These are phyloP conservation scores for Stegostoma tigrinum DNA, from an alignment of 2,113 vertebrate species.

Conservation along the genomic window DNA sequence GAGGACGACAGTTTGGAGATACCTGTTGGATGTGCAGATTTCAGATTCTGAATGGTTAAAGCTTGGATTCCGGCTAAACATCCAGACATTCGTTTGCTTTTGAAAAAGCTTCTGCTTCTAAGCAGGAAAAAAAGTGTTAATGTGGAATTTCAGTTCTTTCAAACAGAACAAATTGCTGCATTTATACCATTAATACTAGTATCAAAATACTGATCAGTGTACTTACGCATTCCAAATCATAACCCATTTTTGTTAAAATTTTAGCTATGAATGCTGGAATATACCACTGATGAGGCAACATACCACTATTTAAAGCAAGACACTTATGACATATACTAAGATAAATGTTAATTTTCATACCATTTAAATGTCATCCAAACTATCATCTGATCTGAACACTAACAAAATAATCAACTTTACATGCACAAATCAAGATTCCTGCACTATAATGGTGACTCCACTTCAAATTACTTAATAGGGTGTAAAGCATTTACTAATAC, in stretches of 20 bases:
- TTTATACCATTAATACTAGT: not conserved
- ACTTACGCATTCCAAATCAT: not conserved
- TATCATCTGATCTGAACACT: not conserved
- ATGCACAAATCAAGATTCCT: not conserved
- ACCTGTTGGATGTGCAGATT: slow-evolving; percentile 60
- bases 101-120: slow-evolving; percentile 85
- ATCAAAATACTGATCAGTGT: not conserved
- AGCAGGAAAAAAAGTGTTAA: slow-evolving; percentile 6
- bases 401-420: not conserved
- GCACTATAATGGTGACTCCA: not conserved
- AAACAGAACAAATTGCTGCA: not conserved
- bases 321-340: not conserved
- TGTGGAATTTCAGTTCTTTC: not conserved
- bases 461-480: not conserved
- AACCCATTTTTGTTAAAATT: not conserved
- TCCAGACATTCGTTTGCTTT: slow-evolving; percentile 78
- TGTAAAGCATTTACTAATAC: not conserved
- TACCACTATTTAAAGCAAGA: too few relatives aligned
- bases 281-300: not conserved
- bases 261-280: not conserved
- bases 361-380: not conserved
- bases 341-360: not conserved
- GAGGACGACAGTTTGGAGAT: slow-evolving; percentile 33
- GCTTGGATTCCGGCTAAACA: slow-evolving; percentile 77
- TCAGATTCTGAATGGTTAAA: slow-evolving; percentile 60